phyloP scores from a whole-genome alignment of 2,888 invertebrate species.

The Platycheirus rosarum region DNA sequence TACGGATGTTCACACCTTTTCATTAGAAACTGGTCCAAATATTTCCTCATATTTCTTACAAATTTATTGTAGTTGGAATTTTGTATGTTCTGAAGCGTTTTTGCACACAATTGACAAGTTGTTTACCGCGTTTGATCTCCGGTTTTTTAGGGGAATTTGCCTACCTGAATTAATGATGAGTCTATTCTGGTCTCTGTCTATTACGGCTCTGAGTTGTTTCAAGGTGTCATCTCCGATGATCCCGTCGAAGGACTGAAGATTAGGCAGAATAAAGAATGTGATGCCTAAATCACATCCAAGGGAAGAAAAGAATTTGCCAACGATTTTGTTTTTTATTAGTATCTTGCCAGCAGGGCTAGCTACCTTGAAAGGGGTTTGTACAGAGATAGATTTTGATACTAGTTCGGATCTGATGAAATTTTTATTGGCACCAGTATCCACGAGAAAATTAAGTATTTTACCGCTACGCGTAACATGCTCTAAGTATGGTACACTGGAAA shows the following conservation, averaged over 20 bases:
- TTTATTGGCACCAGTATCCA: slow-evolving; percentile 4
- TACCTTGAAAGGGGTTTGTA: slow-evolving; percentile 8
- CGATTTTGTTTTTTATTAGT: slow-evolving; percentile 9
- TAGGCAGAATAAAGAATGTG: slow-evolving; percentile 19
- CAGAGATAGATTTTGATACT: slow-evolving; percentile 15
- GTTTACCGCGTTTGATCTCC: not conserved
- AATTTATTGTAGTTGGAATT: no score
- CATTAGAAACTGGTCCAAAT: not conserved
- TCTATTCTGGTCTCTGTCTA: slow-evolving; percentile 8
- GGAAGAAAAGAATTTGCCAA: slow-evolving; percentile 24
- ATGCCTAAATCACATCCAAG: slow-evolving; percentile 10
- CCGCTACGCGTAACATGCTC: slow-evolving; percentile 23
- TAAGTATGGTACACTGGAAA: slow-evolving; percentile 33
- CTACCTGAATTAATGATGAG: not conserved
- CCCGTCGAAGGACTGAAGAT: slow-evolving; percentile 1
- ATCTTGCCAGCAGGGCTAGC: slow-evolving; percentile 27
- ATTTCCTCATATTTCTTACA: slow-evolving; percentile 1
- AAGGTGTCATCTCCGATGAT: slow-evolving; percentile 29
- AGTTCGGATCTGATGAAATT: slow-evolving; percentile 8
- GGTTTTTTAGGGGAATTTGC: slow-evolving; percentile 4
- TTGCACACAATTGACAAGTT: not conserved
- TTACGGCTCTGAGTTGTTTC: not conserved
- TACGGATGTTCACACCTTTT: not conserved
- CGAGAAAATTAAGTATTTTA: slow-evolving; percentile 16
- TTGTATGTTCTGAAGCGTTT: not conserved